phyloP scores from a whole-genome alignment of 2,797 vertebrate species.

The Uromys caudimaculatus region DNA sequence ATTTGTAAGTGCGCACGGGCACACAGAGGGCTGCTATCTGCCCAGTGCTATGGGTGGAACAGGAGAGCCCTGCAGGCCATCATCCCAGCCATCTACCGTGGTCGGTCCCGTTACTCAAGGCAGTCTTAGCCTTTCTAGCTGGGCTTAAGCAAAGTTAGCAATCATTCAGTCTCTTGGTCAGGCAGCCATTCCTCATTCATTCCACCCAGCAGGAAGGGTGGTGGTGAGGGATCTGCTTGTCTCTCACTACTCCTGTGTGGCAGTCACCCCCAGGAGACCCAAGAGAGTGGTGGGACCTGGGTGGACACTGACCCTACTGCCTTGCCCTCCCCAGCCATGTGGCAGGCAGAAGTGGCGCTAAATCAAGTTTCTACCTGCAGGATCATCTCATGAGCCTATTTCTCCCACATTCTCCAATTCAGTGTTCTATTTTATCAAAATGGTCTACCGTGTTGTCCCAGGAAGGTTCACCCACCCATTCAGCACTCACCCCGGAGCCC shows the following conservation, averaged over 20 bases:
- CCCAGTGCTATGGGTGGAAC: neutral
- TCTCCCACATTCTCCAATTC: neutral
- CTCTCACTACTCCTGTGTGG: neutral
- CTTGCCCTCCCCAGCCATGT: neutral
- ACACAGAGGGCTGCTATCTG: neutral
- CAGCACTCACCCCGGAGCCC: neutral
- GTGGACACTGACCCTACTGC: neutral
- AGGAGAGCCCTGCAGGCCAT: neutral
- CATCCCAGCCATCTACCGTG: accelerated
- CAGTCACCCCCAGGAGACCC: neutral
- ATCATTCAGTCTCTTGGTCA: neutral
- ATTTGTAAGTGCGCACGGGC: neutral
- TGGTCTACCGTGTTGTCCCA: neutral
- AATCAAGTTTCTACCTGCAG: neutral
- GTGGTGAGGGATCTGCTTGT: neutral
- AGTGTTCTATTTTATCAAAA: neutral
- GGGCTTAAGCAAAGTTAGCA: neutral
- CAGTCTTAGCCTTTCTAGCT: neutral
- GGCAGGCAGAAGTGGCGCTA: neutral
- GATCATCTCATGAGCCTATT: neutral
- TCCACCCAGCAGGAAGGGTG: accelerated
- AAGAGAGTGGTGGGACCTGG: neutral
- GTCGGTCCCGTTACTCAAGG: neutral
- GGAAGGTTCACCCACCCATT: neutral
- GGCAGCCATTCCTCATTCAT: neutral